phyloP scores from a whole-genome alignment of 2,113 vertebrate species.

The Ornithorhynchus anatinus region DNA sequence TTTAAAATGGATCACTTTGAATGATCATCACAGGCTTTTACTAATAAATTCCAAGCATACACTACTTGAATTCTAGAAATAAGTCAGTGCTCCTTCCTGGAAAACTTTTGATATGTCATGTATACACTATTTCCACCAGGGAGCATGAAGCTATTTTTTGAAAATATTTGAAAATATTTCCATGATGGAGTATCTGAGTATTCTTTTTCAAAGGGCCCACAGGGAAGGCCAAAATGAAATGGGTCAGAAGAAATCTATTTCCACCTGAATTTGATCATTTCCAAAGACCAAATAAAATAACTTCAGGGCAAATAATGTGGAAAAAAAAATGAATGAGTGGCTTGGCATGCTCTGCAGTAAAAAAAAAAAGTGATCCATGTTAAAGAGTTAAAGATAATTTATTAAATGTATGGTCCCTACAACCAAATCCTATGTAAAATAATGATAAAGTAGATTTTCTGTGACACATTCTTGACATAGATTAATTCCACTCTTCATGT shows the following conservation, averaged over 20 bases:
- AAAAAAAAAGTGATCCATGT: constrained; percentile 12
- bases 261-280: background rate
- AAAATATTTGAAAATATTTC: too few relatives aligned
- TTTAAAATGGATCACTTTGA: too few relatives aligned
- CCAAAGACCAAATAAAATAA: constrained; percentile 19
- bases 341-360: background rate
- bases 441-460: constrained; percentile 40
- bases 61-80: too few relatives aligned
- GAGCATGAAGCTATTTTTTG: background rate
- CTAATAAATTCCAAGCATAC: too few relatives aligned
- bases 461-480: constrained; percentile 29
- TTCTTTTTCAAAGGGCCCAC: too few relatives aligned
- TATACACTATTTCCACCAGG: too few relatives aligned
- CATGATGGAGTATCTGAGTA: too few relatives aligned
- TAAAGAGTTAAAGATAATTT: constrained; percentile 38
- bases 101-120: too few relatives aligned
- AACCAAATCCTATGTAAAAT: constrained; percentile 44
- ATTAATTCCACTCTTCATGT: constrained; percentile 30
- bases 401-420: constrained; percentile 29
- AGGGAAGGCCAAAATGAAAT: constrained; percentile 25
- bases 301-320: constrained; percentile 24
- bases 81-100: too few relatives aligned
- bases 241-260: constrained; percentile 16
- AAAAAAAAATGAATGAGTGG: constrained; percentile 37
- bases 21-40: too few relatives aligned